Base-by-base conservation (phyloP, 2,797 vertebrate genomes). In the Threskiornis aethiopicus region DNA sequence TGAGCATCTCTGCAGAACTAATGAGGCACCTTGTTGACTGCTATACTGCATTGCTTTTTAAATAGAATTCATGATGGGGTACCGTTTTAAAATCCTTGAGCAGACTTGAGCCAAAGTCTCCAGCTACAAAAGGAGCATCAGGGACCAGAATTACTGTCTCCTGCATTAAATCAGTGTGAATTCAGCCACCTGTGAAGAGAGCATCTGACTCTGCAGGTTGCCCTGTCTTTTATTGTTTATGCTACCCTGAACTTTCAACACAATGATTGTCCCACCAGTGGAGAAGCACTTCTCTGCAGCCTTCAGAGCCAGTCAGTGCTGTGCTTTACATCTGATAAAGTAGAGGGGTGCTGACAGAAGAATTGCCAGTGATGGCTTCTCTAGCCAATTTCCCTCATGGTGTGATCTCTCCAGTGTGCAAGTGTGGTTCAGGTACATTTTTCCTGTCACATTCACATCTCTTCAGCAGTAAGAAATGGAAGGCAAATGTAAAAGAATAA, bases 21-120 rank as follows among this genome's bases (percentile, higher is more conserved):
- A 94, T 67, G 91, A 93, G 76, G 57, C 65, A 84, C 79, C 89
- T 93, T 64, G 51, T 96, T 94, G 83, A 73, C 89, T 94, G 87
- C 69, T 78, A 21, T 44, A 57, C 37, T 86, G 54, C 41, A 44
- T 64, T 55, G 85, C 71, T 90, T 90, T 93, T 95, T 90, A 86
- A 96, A 71, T 41, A 71, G 82, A 92, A 75, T 49, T 61, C 44
- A 44, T 90, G 79, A 70, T 64, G 55, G 39, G n/a, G 16, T 41
- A 64, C 42, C 28, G 13, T 59, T 83, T 84, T 18, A 54, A 93
- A 87, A 80, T 72, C 75, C 51, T 82, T 14, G 17, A 54, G 31
- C 65, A 46, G 55, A 31, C n/a, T 75, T n/a, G 16, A 72, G 76
- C 69, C 54, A 81, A 91, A 78, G 44, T 64, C 54, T 58, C 33